Evolutionary conservation across 2,888 invertebrate genomes (phyloP), one percentile per base, ranked within the genome.

Genomic region (Oxycera nigricornis): DNA sequence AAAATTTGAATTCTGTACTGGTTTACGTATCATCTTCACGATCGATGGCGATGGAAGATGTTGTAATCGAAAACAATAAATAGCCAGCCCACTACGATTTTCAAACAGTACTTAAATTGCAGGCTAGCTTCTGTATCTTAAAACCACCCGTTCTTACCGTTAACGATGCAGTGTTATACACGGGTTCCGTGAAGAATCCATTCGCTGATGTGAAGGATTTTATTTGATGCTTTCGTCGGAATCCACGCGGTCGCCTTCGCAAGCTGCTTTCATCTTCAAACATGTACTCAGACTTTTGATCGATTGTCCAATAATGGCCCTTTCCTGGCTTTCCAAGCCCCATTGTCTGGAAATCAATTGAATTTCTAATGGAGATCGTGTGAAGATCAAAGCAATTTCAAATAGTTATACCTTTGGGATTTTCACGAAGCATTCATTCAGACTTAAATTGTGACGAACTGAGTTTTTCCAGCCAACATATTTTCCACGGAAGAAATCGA

Each of bases 381-480:
- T 2, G 1, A 46, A 1, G 28, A 24, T 41, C 31, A 1, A 28
- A 1, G 11, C 30, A 28, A n/a, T n/a, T n/a, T n/a, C n/a, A n/a
- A n/a, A n/a, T n/a, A n/a, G n/a, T n/a, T 30, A 57, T 61, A 78
- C 78, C 74, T 97, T 97, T 0, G 97, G 97, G 78, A 99, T 86
- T 86, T 99, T 99, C 79, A 97, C 94, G 84, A 98, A 98, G 84
- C 98, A 99, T 86, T 98, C 98, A 87, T 99, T 99, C 52, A 98
- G 87, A 75, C 96, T 96, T 62, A 98, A 87, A 85, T 98, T 98
- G 86, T 98, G 98, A 0, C 98, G 89, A 39, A 98, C 98, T 0
- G 97, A 98, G 84, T 98, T 99, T 86, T 98, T 98, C 98, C 98
- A 98, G 46, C 98, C 98, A 82, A 94, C 93, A 82, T 99, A 99